Conservation (phyloP, 2,888 invertebrate species). For the Drosophila sordidapex region DNA sequence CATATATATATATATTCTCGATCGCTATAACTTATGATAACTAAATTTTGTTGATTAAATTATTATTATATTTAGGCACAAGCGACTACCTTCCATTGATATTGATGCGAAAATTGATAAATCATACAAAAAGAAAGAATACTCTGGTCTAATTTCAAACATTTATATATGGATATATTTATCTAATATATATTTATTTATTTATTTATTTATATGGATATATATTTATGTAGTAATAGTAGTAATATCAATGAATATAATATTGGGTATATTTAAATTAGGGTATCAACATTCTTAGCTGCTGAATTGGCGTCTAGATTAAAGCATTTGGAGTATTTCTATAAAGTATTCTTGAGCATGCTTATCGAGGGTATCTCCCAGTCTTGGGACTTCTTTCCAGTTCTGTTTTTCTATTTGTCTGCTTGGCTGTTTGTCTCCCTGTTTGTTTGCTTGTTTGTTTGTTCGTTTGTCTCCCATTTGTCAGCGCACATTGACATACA, state of each 20-base stretch:
- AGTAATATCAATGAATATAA: too few relatives aligned
- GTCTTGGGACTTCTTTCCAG: background rate
- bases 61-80: too few relatives aligned
- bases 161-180: too few relatives aligned
- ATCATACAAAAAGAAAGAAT: too few relatives aligned
- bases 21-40: background rate
- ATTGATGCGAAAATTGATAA: too few relatives aligned
- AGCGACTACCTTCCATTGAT: too few relatives aligned
- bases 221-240: too few relatives aligned
- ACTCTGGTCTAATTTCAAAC: too few relatives aligned
- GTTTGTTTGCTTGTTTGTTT: conserved; percentile 20
- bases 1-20: background rate
- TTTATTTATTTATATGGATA: too few relatives aligned
- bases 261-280: background rate
- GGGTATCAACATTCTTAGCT: background rate
- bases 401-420: background rate
- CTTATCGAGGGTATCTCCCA: background rate
- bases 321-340: background rate
- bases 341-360: background rate
- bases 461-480: conserved; percentile 34
- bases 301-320: background rate
- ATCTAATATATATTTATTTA: too few relatives aligned
- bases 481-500: conserved; percentile 38
- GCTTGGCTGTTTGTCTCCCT: conserved; percentile 26
- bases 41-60: background rate